Evolutionary conservation across 2,113 vertebrate species (phyloP).

Genomic region (Tachuris rubrigastra): DNA sequence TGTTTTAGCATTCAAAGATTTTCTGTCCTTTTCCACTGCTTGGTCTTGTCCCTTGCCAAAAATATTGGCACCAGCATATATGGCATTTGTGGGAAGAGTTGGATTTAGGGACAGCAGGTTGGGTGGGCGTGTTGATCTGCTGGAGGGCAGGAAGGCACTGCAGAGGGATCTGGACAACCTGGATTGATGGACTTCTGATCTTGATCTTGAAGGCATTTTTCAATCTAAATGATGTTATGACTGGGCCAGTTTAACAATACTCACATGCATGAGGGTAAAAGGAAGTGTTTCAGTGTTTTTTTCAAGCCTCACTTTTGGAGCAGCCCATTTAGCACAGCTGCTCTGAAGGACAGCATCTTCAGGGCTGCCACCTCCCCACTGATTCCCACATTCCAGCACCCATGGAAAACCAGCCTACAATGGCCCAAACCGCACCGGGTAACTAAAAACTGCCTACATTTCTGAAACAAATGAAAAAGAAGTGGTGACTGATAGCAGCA

Average conservation of each 20-base stretch:
- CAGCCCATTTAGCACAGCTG: neutral
- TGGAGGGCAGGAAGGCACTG: neutral
- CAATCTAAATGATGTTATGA: neutral
- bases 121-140: neutral
- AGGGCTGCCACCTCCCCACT: neutral
- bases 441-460: neutral
- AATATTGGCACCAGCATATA: neutral
- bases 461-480: neutral
- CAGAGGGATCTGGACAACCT: neutral
- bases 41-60: fast-evolving
- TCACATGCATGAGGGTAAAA: neutral
- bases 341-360: neutral
- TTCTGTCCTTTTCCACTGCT: neutral
- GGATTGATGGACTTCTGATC: fast-evolving
- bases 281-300: neutral
- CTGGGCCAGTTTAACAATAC: neutral
- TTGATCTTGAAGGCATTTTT: neutral
- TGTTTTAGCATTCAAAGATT: fast-evolving
- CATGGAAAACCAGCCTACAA: neutral
- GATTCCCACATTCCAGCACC: neutral
- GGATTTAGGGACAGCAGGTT: neutral
- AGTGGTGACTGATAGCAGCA: neutral
- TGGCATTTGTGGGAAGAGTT: neutral
- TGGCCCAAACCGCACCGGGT: neutral
- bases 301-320: neutral